Evolutionary conservation across 2,113 vertebrate species (phyloP).

Genomic region (Thymallus thymallus): DNA sequence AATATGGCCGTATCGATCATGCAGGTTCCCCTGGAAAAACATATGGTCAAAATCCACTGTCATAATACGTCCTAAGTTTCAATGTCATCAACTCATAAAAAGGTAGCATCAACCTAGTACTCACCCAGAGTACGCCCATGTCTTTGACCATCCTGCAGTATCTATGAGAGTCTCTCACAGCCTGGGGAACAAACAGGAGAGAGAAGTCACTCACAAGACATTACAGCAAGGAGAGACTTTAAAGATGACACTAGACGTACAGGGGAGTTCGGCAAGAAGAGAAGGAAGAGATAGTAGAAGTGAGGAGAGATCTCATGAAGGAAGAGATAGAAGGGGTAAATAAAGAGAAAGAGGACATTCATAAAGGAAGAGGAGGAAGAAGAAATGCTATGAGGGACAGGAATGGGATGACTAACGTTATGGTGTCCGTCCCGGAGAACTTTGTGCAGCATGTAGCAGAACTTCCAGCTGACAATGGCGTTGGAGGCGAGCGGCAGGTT

Average conservation of each 20-base stretch:
- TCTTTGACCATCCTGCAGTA: neutral
- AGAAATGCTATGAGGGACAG: neutral
- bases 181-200: neutral
- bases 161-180: neutral
- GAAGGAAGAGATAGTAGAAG: too few species aligned
- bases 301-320: neutral
- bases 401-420: neutral
- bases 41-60: neutral
- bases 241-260: neutral
- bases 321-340: neutral
- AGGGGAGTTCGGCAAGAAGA: too few species aligned
- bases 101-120: neutral
- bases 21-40: neutral
- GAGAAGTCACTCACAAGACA: neutral
- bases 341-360: too few species aligned
- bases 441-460: slow-evolving; percentile 8
- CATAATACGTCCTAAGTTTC: neutral
- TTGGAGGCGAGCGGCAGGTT: neutral
- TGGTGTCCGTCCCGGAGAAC: neutral
- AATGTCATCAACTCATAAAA: too few species aligned
- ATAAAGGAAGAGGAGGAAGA: neutral
- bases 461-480: slow-evolving; percentile 2
- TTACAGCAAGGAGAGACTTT: neutral
- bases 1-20: slow-evolving; percentile 2
- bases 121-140: slow-evolving; percentile 4